These are phyloP conservation scores for Microchrysa polita DNA, from an alignment of 2,888 invertebrate species.

Conservation along the genomic window DNA sequence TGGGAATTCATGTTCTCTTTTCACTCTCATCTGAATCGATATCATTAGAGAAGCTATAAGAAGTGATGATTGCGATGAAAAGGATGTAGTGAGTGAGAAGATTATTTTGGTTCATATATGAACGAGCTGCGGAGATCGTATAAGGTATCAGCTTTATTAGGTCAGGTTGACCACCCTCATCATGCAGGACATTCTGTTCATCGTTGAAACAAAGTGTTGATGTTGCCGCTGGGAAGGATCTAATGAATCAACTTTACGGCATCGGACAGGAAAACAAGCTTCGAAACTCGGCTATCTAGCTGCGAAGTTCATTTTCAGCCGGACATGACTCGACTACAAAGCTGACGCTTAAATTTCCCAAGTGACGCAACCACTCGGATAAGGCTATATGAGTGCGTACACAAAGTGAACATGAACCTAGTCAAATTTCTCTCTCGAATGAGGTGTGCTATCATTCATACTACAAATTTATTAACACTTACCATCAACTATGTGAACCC, in stretches of 20 bases:
- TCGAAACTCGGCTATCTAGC: conserved; percentile 22
- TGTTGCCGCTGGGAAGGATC: conserved; percentile 14
- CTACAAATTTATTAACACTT: conserved; percentile 64
- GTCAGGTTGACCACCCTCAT: conserved; percentile 1
- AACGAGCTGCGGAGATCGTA: neutral
- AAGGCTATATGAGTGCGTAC: too few species aligned
- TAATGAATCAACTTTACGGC: neutral
- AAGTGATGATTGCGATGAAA: neutral
- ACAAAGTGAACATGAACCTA: neutral
- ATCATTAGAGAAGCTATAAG: conserved; percentile 30
- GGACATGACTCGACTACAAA: conserved; percentile 30
- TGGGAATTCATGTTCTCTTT: conserved; percentile 17
- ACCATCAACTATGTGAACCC: conserved; percentile 90
- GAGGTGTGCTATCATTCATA: neutral
- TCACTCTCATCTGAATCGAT: neutral
- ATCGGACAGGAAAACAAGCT: neutral
- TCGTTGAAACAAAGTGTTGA: conserved; percentile 9
- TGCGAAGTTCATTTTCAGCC: neutral
- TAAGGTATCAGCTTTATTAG: neutral
- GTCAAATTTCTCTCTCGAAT: neutral
- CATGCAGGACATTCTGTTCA: conserved; percentile 24
- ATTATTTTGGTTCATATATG: neutral
- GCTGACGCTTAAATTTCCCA: conserved; percentile 1
- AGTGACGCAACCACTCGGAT: too few species aligned
- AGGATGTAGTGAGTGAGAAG: neutral